Evolutionary conservation across 2,888 invertebrate species (phyloP).

Genomic region (Orgyia antiqua): DNA sequence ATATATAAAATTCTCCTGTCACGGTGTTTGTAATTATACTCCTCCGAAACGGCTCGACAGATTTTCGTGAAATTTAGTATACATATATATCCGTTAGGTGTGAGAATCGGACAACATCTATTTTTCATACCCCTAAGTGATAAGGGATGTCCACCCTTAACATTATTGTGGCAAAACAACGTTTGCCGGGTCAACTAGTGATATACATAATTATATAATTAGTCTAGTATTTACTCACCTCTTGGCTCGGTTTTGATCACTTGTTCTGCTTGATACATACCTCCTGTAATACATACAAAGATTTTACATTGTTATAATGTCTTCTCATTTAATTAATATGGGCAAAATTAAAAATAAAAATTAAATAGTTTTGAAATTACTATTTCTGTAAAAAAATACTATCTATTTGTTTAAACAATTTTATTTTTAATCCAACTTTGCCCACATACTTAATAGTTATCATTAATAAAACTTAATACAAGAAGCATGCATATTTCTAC

Average conservation of each 20-base stretch:
- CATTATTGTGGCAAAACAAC: too few relatives aligned
- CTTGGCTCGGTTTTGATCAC: constrained; percentile 57
- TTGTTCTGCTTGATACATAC: constrained; percentile 29
- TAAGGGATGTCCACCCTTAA: too few relatives aligned
- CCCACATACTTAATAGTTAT: too few relatives aligned
- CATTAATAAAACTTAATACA: constrained; percentile 8
- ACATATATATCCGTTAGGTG: too few relatives aligned
- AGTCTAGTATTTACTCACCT: constrained; percentile 32
- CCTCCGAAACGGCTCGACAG: too few relatives aligned
- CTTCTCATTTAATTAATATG: neutral
- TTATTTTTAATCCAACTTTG: neutral
- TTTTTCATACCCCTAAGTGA: neutral
- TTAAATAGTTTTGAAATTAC: neutral
- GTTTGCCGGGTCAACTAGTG: too few relatives aligned
- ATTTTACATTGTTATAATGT: constrained; percentile 3
- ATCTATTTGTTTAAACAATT: too few relatives aligned
- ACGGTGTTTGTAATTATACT: too few relatives aligned
- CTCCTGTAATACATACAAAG: constrained; percentile 24
- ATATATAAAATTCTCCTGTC: too few relatives aligned
- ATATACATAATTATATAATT: too few relatives aligned
- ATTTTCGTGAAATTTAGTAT: too few relatives aligned
- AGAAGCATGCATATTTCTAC: constrained; percentile 11
- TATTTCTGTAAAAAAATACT: neutral
- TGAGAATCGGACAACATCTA: neutral
- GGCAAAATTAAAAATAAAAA: too few relatives aligned